Evolutionary conservation across 2,113 vertebrate species (phyloP).

Genomic region (Choloepus hoffmanni): DNA sequence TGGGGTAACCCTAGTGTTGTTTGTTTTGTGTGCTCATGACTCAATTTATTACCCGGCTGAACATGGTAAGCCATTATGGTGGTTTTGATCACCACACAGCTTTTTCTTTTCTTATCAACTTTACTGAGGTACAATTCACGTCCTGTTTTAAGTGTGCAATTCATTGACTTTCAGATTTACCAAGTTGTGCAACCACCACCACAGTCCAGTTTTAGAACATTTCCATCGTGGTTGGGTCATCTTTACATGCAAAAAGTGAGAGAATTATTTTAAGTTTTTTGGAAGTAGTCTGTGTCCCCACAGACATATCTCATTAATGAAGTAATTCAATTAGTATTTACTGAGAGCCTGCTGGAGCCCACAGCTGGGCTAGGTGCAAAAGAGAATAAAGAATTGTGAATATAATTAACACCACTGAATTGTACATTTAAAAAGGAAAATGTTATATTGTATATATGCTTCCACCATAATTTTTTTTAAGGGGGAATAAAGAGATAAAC

Average conservation of each 20-base stretch:
- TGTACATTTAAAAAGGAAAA: no score
- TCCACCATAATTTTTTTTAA: background rate
- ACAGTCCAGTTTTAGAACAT: background rate
- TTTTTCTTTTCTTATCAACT: background rate
- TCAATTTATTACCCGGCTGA: background rate
- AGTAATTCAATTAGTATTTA: constrained; percentile 7
- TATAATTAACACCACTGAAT: no score
- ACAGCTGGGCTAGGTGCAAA: background rate
- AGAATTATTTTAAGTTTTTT: background rate
- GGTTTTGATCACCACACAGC: background rate
- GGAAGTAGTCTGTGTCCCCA: background rate
- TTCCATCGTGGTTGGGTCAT: background rate
- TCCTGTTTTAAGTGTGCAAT: background rate
- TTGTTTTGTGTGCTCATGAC: background rate
- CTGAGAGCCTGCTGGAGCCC: background rate
- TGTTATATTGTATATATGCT: no score
- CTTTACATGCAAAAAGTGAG: background rate
- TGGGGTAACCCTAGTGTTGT: background rate
- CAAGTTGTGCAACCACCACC: background rate
- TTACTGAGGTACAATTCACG: background rate
- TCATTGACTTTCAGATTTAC: background rate
- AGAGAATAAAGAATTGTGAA: background rate
- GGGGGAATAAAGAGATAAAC: background rate
- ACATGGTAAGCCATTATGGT: rapidly evolving
- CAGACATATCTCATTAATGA: background rate